Percentiles rank a stretch among this genome's conserved stretches.
Conservation (phyloP, 2,113 vertebrate genomes). For the Pseudopodoces humilis region DNA sequence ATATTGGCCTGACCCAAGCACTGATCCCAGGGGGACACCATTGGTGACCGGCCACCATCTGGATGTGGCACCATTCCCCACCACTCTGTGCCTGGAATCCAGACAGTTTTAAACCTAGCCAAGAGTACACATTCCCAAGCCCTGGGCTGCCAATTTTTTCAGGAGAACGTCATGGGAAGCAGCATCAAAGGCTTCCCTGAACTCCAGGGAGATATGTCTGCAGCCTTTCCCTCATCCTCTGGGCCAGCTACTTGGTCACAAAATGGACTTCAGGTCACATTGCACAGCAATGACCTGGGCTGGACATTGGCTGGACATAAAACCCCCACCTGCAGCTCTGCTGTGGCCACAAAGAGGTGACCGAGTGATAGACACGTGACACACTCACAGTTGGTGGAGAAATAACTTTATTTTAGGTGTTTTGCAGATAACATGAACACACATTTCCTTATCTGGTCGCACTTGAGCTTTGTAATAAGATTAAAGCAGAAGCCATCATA, state of each 20-base stretch:
- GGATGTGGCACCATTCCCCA: neutral
- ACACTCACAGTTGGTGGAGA: neutral
- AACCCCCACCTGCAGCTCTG: neutral
- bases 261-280: neutral
- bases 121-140: neutral
- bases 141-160: neutral
- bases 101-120: neutral
- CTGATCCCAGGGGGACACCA: neutral
- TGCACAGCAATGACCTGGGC: neutral
- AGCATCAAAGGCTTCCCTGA: neutral
- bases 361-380: neutral
- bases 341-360: neutral
- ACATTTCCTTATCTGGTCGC: neutral
- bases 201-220: too few species aligned
- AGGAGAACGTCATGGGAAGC: accelerated
- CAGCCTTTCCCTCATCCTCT: neutral
- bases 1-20: accelerated
- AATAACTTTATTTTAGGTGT: conserved; percentile 5
- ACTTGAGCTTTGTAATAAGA: neutral
- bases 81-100: too few species aligned
- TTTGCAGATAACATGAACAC: neutral
- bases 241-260: neutral
- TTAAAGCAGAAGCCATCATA: neutral
- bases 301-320: neutral
- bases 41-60: neutral